Evolutionary conservation across 2,113 vertebrate genomes (phyloP).

Genomic region (Clupea harengus): DNA sequence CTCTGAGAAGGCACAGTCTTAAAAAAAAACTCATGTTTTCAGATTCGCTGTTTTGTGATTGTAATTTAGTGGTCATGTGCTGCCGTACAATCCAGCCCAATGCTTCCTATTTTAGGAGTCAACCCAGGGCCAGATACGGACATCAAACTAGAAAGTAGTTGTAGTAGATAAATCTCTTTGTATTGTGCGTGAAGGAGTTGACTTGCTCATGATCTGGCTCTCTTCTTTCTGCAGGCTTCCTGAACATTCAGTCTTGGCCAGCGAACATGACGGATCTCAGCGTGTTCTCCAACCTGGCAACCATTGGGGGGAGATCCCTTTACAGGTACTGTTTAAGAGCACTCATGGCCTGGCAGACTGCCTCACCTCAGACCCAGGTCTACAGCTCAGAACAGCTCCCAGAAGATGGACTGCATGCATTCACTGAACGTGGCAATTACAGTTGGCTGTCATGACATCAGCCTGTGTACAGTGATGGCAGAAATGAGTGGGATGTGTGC

Average conservation of each 20-base stretch:
- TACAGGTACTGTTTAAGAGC: slow-evolving; percentile 69
- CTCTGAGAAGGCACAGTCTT: background rate
- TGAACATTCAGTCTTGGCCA: slow-evolving; percentile 98
- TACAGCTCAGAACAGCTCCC: background rate
- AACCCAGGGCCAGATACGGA: too few species aligned
- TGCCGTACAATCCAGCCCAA: background rate
- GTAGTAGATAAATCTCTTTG: background rate
- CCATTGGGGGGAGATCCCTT: slow-evolving; percentile 79
- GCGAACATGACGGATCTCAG: slow-evolving; percentile 96
- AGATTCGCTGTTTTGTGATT: background rate
- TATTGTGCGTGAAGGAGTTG: background rate
- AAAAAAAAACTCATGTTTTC: background rate
- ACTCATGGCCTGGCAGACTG: background rate
- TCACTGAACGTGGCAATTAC: background rate
- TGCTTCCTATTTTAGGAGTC: background rate
- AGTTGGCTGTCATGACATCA: background rate
- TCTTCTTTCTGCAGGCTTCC: slow-evolving; percentile 74
- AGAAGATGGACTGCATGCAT: background rate
- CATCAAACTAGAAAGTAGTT: background rate
- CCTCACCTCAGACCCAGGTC: background rate
- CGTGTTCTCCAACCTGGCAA: slow-evolving; percentile 78
- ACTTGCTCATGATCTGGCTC: slow-evolving; percentile 27
- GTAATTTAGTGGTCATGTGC: background rate
- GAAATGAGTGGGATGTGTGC: too few species aligned
- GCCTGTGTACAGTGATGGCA: background rate